Evolutionary conservation across 2,113 vertebrate species (phyloP).

Genomic region (Leptocoma aspasia): DNA sequence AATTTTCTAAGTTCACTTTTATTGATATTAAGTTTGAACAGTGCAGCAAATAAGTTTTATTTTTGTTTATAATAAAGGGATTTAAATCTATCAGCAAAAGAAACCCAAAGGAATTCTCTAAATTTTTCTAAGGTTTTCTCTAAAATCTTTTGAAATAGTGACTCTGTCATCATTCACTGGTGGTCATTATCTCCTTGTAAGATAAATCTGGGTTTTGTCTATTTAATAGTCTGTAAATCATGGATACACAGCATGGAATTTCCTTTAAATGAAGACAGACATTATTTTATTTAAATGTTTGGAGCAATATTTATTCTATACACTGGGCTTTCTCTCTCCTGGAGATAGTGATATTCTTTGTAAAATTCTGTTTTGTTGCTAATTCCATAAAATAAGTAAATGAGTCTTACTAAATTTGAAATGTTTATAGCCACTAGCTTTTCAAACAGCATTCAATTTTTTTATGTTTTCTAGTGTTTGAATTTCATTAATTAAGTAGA

Average conservation of each 20-base stretch:
- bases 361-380: not conserved
- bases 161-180: not conserved
- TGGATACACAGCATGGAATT: not conserved
- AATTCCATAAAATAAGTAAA: not conserved
- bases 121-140: not conserved
- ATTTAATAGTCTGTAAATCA: not conserved
- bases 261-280: not conserved
- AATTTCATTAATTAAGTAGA: not conserved
- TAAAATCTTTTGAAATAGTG: not conserved
- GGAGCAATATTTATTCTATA: not conserved
- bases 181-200: not conserved
- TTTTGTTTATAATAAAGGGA: not conserved
- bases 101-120: not conserved
- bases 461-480: not conserved
- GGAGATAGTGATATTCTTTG: not conserved
- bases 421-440: not conserved
- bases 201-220: not conserved
- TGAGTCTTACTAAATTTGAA: not conserved
- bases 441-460: not conserved
- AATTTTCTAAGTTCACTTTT: not conserved
- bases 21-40: not conserved
- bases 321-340: not conserved
- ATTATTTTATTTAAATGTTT: not conserved
- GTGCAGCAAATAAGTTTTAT: not conserved
- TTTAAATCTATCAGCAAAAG: not conserved